Conservation (phyloP, 2,113 vertebrate genomes). For the Hystrix cristata region DNA sequence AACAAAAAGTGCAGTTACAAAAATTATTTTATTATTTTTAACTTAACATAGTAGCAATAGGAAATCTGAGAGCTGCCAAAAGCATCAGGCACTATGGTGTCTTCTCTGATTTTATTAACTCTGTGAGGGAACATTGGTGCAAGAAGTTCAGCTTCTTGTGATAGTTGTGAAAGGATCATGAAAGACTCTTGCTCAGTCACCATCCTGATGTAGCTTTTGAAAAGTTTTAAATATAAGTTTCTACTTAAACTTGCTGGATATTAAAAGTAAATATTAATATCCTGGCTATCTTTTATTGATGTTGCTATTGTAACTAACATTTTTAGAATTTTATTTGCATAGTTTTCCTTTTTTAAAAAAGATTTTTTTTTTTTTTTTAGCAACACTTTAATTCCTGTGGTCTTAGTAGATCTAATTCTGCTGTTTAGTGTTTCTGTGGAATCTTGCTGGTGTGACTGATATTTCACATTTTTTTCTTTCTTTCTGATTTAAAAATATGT, state of each 20-base stretch:
- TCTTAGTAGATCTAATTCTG: background rate
- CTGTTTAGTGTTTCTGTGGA: background rate
- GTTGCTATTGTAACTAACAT: background rate
- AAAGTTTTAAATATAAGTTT: background rate
- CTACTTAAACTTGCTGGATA: background rate
- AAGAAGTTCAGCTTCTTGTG: background rate
- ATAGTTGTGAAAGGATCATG: background rate
- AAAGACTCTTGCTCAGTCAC: background rate
- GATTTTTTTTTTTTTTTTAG: background rate
- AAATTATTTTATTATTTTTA: conserved; percentile 9
- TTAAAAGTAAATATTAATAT: background rate
- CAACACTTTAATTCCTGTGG: background rate
- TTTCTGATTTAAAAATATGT: background rate
- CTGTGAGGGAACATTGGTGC: background rate
- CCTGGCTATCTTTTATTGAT: background rate
- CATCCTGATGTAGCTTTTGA: background rate
- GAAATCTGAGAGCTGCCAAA: background rate
- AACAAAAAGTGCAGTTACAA: conserved; percentile 18
- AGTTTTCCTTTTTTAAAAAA: background rate
- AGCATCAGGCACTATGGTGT: background rate
- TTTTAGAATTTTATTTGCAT: background rate
- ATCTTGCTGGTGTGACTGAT: background rate
- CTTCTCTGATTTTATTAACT: background rate
- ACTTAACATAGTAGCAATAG: background rate
- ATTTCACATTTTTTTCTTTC: background rate